These are phyloP conservation scores for Frankliniella intonsa DNA, from an alignment of 2,888 invertebrate genomes.

Conservation along the genomic window DNA sequence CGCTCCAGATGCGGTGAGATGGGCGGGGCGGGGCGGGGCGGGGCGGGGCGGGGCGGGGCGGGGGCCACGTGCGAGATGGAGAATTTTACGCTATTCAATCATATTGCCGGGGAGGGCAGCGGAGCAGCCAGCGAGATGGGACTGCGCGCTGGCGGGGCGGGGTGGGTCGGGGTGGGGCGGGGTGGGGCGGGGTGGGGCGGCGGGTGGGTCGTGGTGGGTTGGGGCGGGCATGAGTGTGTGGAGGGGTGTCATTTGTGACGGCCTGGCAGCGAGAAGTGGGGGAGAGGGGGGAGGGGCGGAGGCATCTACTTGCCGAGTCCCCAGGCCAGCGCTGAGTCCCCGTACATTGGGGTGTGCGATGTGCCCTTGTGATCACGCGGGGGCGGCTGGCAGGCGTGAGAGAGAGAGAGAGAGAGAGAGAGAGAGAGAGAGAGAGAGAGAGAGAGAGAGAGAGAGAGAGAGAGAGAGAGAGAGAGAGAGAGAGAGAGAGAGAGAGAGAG, in stretches of 20 bases:
- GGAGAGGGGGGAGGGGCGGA: not conserved
- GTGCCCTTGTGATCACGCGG: too few species aligned
- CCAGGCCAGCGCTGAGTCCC: too few species aligned
- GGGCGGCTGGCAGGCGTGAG: too few species aligned
- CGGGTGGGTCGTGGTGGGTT: too few species aligned
- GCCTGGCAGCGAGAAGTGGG: not conserved
- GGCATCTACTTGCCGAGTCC: not conserved
- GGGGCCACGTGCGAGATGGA: not conserved
- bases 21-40: not conserved
- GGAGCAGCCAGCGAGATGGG: too few species aligned
- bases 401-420: too few species aligned
- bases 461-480: too few species aligned
- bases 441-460: not conserved
- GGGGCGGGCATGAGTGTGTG: not conserved
- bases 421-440: not conserved
- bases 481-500: too few species aligned
- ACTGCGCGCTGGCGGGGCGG: too few species aligned
- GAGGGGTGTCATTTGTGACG: conserved; percentile 1
- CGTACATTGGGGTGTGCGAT: too few species aligned
- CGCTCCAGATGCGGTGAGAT: not conserved
- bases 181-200: too few species aligned
- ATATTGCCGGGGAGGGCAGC: not conserved
- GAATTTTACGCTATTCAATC: conserved; percentile 3
- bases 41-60: not conserved
- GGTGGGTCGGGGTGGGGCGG: too few species aligned